Evolutionary conservation across 2,113 vertebrate species (phyloP).

Genomic region (Ceratotherium simum): DNA sequence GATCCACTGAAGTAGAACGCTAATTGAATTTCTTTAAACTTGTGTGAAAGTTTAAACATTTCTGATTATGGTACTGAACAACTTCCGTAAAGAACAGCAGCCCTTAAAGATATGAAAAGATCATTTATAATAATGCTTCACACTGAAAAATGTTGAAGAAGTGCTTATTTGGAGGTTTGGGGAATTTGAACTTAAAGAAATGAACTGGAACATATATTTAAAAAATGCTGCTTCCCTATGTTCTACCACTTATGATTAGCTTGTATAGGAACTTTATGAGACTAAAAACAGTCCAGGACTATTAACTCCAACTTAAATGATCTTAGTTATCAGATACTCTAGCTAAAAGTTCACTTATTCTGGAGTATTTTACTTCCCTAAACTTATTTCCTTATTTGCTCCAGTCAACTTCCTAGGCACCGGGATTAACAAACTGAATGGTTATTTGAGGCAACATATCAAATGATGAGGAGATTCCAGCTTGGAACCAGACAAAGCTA

Average conservation of each 20-base stretch:
- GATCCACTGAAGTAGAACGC: background rate
- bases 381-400: background rate
- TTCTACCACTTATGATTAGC: background rate
- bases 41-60: background rate
- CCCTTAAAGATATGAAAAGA: background rate
- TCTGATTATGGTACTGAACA: background rate
- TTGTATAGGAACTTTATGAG: background rate
- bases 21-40: conserved; percentile 28
- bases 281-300: background rate
- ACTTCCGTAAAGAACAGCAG: background rate
- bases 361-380: background rate
- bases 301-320: background rate
- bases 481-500: background rate
- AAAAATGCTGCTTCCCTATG: background rate
- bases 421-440: background rate
- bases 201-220: background rate
- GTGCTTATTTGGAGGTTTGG: background rate
- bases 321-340: background rate
- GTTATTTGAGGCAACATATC: background rate
- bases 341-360: background rate
- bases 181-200: conserved; percentile 26
- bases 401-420: background rate
- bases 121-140: conserved; percentile 3
- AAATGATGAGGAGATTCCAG: background rate
- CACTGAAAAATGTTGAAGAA: background rate